Base-by-base conservation (phyloP, 2,113 vertebrate species). In the Phylloscopus whistleri region DNA sequence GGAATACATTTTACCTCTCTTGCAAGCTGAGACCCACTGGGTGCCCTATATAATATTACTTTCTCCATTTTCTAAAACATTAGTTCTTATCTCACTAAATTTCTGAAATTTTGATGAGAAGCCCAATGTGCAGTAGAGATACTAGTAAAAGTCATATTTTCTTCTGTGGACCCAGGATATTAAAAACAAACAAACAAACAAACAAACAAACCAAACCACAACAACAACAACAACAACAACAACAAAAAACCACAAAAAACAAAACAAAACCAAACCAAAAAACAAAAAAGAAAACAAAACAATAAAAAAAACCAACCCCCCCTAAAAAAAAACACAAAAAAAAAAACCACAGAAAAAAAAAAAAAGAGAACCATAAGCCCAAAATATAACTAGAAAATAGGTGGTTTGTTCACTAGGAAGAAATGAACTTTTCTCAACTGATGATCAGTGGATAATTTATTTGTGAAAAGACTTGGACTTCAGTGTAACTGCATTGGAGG, bases 401-500 rank as follows among this genome's bases (percentile, higher is more conserved):
- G 16, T 48, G 11, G 4, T 51, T 90, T 90, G 3, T 77, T 92
- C 19, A 73, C 10, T 13, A 39, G 28, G 15, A 27, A 78, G 60
- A 84, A 91, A 87, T 44, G 1, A 63, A 37, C 8, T 69, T 84
- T 64, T 22, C 15, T 75, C 33, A 46, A 19, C 23, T 79, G 49
- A 63, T 3, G 2, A 67, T 72, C 22, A 46, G 10, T 43, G 28
- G 12, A 35, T 67, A 78, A 58, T 24, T 23, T 41, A 74, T 59
- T 16, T 9, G 33, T 88, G 59, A 59, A 79, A 48, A 83, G 17
- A 21, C n/a, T 28, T 60, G 30, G 10, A 8, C 22, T 86, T 55
- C 31, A 44, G 1, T 1, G 0, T 4, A 59, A 35, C 21, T 73
- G 3, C 37, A 17, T 16, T n/a, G 37, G 37, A 66, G 13, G 24